These are phyloP conservation scores for Cyrtodaria siliqua DNA, from an alignment of 2,888 invertebrate genomes.

Conservation along the genomic window DNA sequence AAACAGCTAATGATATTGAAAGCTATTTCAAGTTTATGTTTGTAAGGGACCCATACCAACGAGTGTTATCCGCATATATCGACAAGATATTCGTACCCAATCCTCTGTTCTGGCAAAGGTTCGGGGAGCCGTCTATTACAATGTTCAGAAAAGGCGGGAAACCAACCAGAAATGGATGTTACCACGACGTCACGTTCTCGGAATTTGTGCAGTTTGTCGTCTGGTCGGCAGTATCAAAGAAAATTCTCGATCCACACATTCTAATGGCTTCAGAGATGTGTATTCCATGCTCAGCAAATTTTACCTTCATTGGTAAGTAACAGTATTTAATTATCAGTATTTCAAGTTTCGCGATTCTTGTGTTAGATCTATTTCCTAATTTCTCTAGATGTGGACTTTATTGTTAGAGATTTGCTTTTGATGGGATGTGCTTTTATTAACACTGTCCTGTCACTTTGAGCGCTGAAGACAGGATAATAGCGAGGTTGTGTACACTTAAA, in stretches of 20 bases:
- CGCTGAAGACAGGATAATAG: too few relatives aligned
- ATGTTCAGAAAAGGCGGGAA: slow-evolving; percentile 12
- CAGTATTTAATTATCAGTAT: too few relatives aligned
- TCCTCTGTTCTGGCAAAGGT: slow-evolving; percentile 45
- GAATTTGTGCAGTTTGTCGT: slow-evolving; percentile 48
- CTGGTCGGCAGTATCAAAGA: slow-evolving; percentile 20
- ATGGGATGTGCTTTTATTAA: too few relatives aligned
- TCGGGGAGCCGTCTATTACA: slow-evolving; percentile 35
- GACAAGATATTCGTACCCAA: slow-evolving; percentile 63
- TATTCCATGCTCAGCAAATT: slow-evolving; percentile 33
- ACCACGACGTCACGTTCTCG: slow-evolving; percentile 44
- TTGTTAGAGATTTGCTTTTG: too few relatives aligned
- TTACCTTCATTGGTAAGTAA: slow-evolving; percentile 37
- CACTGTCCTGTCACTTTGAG: too few relatives aligned
- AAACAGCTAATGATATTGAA: background rate
- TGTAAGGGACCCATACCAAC: slow-evolving; percentile 49
- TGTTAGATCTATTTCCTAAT: background rate
- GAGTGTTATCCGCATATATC: slow-evolving; percentile 53
- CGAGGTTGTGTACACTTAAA: too few relatives aligned
- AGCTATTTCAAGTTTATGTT: slow-evolving; percentile 50
- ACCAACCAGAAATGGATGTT: slow-evolving; percentile 10
- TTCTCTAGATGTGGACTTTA: too few relatives aligned
- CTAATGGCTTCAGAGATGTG: slow-evolving; percentile 33
- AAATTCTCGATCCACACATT: slow-evolving; percentile 34
- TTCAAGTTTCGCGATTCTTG: too few relatives aligned